Conservation (phyloP, 2,113 vertebrate genomes). For the Camarhynchus parvulus region DNA sequence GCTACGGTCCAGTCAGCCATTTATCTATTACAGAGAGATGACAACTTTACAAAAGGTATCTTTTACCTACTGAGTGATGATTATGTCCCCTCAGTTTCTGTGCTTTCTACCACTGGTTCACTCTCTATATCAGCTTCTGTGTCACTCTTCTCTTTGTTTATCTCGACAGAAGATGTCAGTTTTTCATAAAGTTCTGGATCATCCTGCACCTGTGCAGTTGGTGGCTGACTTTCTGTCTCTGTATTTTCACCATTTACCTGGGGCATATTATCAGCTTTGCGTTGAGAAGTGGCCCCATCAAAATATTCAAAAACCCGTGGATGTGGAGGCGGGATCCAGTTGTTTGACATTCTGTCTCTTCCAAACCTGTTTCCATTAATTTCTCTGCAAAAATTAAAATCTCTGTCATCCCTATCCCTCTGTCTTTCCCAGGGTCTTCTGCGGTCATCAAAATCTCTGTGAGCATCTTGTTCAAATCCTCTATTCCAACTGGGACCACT, state of each 20-base stretch:
- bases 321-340: slow-evolving; percentile 84
- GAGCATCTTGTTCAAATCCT: slow-evolving; percentile 87
- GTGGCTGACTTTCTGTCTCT: slow-evolving; percentile 83
- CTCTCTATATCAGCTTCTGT: slow-evolving; percentile 92
- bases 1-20: slow-evolving; percentile 93
- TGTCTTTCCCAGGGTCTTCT: slow-evolving; percentile 96
- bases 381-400: slow-evolving; percentile 95
- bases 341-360: slow-evolving; percentile 86
- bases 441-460: slow-evolving; percentile 96
- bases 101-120: slow-evolving; percentile 99
- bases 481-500: slow-evolving; percentile 88
- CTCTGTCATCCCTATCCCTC: slow-evolving; percentile 93
- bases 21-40: slow-evolving; percentile 98
- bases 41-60: slow-evolving; percentile 99
- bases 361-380: slow-evolving; percentile 90
- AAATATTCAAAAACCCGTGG: slow-evolving; percentile 82
- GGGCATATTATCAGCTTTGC: slow-evolving; percentile 79
- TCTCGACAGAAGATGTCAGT: slow-evolving; percentile 81
- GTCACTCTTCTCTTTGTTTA: slow-evolving; percentile 92
- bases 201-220: slow-evolving; percentile 75
- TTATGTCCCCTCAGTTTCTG: slow-evolving; percentile 99
- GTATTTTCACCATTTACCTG: slow-evolving; percentile 86
- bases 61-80: slow-evolving; percentile 99
- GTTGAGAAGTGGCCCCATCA: slow-evolving; percentile 79
- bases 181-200: slow-evolving; percentile 84